Base-by-base conservation (phyloP, 2,113 vertebrate genomes). In the Myrmecophaga tridactyla region DNA sequence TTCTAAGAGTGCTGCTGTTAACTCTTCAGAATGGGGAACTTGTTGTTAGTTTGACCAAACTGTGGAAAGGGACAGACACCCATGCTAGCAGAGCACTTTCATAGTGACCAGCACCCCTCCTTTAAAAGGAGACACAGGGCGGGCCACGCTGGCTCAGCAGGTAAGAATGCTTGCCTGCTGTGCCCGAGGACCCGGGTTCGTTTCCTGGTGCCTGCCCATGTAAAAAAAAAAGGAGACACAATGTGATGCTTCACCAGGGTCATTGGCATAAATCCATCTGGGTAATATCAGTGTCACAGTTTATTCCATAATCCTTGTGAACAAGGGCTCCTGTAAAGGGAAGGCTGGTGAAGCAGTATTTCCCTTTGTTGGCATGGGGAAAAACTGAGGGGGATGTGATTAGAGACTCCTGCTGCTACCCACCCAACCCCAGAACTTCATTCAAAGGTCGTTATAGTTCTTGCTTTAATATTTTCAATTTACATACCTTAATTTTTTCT, bases 231-330 rank as follows among this genome's bases (percentile, higher is more conserved):
- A 97, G 94, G 96, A 96, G 73, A 94, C 95, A 96, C 97, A 96
- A 84, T 85, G 93, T 89, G 95, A 89, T 73, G 73, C 80, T 90
- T 96, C 92, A 70, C 97, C 96, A 97, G 97, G 98, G 98, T 97
- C 96, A 97, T 92, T 77, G 89, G 96, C 96, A 96, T 97, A 98
- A 97, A 98, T 97, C 98, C 97, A 97, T 95, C 96, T 97, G 97
- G 96, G 96, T 98, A 98, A 97, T 97, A 72, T 46, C 92, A 90
- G 94, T 97, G 98, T 98, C 98, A 93, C 96, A 97, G 96, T 96
- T 70, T 51, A 60, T 84, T 25, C 56, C 89, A 92, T 92, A 87
- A 86, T 85, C 94, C 80, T 51, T 86, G 96, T 77, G 96, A 97
- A 97, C 92, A 97, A 98, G 97, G 98, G 94, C 77, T 95, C 70